These are phyloP conservation scores for Callopanchax toddi DNA, from an alignment of 2,113 vertebrate species.

Conservation along the genomic window DNA sequence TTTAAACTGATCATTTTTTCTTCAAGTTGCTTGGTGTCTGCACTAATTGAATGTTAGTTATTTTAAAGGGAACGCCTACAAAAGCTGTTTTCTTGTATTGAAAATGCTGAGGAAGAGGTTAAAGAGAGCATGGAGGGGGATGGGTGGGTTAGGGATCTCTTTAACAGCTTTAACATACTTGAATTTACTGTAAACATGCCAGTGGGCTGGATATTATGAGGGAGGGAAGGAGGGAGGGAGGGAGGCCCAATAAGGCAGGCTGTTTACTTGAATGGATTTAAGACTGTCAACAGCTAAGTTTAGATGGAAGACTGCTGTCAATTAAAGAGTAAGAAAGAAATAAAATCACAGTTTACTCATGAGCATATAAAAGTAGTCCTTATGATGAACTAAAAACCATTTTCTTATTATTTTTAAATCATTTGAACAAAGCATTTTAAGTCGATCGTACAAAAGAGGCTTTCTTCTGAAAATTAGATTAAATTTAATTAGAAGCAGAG, in stretches of 20 bases:
- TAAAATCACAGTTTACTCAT: not conserved
- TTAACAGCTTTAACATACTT: slow-evolving; percentile 58
- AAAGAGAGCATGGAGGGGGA: not conserved
- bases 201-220: slow-evolving; percentile 59
- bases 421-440: not conserved
- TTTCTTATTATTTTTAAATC: too few relatives aligned
- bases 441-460: not conserved
- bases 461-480: not conserved
- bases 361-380: not conserved
- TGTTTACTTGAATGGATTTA: slow-evolving; percentile 59
- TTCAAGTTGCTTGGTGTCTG: too few relatives aligned
- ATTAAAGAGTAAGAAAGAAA: not conserved
- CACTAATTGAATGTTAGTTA: not conserved
- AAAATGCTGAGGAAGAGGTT: slow-evolving; percentile 16
- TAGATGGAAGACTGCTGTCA: slow-evolving; percentile 29
- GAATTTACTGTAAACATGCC: slow-evolving; percentile 68
- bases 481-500: not conserved
- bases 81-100: slow-evolving; percentile 10
- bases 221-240: too few relatives aligned
- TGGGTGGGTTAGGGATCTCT: slow-evolving; percentile 11
- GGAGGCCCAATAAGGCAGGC: slow-evolving; percentile 48
- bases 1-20: not conserved
- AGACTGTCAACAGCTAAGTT: slow-evolving; percentile 56
- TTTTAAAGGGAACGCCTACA: too few relatives aligned
- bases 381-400: not conserved